phyloP scores from a whole-genome alignment of 2,888 invertebrate genomes.

The Meta bourneti region DNA sequence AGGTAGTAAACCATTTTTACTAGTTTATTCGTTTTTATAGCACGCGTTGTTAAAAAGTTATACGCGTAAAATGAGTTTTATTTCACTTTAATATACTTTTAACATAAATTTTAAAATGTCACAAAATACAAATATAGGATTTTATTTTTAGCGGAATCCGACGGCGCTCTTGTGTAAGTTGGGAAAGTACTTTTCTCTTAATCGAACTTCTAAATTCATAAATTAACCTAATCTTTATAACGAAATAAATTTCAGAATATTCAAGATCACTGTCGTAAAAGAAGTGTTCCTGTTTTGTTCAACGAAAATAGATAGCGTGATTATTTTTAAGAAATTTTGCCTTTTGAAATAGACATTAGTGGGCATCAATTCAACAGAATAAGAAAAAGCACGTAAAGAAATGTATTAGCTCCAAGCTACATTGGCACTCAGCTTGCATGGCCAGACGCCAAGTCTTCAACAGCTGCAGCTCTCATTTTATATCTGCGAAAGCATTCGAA shows the following conservation, averaged over 20 bases:
- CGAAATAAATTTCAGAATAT: not conserved
- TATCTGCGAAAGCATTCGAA: not conserved
- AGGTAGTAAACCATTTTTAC: too few species aligned
- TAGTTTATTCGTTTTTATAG: too few species aligned
- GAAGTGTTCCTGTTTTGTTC: not conserved
- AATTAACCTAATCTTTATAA: not conserved
- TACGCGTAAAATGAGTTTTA: too few species aligned
- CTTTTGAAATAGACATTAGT: not conserved
- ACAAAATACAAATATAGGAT: too few species aligned
- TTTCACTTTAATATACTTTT: too few species aligned
- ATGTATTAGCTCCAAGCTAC: not conserved
- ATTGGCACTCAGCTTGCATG: not conserved
- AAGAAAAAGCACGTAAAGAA: not conserved
- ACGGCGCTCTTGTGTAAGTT: too few species aligned
- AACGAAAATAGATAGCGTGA: not conserved
- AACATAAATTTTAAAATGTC: too few species aligned
- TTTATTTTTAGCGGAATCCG: too few species aligned
- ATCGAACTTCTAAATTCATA: not conserved
- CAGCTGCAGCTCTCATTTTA: not conserved
- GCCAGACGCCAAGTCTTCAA: not conserved
- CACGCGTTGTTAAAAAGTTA: too few species aligned
- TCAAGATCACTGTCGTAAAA: not conserved
- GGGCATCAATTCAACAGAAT: not conserved
- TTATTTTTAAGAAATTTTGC: not conserved
- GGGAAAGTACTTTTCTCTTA: too few species aligned